These are phyloP conservation scores for Melanerpes formicivorus DNA, from an alignment of 2,113 vertebrate species.

Conservation along the genomic window DNA sequence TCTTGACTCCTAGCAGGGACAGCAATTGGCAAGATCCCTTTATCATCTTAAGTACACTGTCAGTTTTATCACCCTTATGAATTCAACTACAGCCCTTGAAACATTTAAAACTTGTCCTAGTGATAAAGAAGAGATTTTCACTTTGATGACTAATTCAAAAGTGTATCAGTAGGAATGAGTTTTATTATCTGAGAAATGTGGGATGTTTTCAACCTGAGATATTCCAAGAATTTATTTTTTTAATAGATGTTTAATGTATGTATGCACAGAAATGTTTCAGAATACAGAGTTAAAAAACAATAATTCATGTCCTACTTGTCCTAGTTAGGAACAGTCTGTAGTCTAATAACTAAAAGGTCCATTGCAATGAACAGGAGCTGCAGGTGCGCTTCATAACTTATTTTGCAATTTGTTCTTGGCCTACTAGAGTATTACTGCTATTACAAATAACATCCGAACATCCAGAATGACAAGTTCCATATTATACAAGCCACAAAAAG, in stretches of 20 bases:
- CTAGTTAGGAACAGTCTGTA: background rate
- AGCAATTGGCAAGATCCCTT: background rate
- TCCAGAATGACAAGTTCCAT: background rate
- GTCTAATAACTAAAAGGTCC: background rate
- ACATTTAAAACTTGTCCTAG: background rate
- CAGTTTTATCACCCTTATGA: slow-evolving; percentile 40
- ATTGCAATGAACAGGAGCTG: background rate
- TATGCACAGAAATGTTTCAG: background rate
- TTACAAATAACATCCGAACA: background rate
- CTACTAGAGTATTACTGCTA: background rate
- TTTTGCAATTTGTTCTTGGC: background rate
- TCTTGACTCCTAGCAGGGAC: background rate
- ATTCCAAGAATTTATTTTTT: background rate
- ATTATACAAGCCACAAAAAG: background rate
- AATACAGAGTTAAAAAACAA: background rate
- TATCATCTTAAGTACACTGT: slow-evolving; percentile 5
- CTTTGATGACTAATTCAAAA: slow-evolving; percentile 37
- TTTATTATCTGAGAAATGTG: background rate
- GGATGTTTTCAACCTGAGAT: background rate
- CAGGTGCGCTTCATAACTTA: background rate
- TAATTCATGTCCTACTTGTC: background rate
- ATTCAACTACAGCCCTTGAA: background rate
- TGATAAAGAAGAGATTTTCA: background rate
- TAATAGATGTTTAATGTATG: background rate
- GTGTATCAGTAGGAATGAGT: background rate